phyloP scores from a whole-genome alignment of 2,797 vertebrate species.

The Argentina silus region DNA sequence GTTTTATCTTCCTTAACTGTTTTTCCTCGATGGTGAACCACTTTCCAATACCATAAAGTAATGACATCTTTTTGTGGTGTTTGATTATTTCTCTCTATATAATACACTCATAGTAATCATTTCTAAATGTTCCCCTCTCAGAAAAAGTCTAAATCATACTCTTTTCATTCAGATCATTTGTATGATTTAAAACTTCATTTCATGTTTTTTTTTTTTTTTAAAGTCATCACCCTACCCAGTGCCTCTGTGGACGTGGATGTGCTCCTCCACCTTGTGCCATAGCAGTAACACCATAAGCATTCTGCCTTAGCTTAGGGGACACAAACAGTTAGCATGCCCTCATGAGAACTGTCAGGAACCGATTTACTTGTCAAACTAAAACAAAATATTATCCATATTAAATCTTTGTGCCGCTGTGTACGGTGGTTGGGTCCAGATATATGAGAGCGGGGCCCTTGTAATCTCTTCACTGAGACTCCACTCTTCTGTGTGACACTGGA shows the following conservation, averaged over 20 bases:
- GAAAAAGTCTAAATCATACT: neutral
- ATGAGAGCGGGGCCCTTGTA: constrained; percentile 52
- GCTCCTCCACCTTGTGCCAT: too few relatives aligned
- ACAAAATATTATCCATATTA: constrained; percentile 52
- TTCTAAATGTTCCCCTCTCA: neutral
- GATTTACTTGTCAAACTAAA: constrained; percentile 53
- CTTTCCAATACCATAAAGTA: constrained; percentile 3
- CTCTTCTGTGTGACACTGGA: constrained; percentile 56
- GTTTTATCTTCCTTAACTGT: neutral
- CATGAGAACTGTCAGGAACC: constrained; percentile 44
- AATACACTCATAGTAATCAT: neutral
- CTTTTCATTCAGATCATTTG: too few relatives aligned
- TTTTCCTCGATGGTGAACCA: constrained; percentile 10
- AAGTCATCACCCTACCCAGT: too few relatives aligned
- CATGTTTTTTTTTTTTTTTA: neutral
- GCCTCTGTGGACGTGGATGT: too few relatives aligned
- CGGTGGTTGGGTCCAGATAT: constrained; percentile 26
- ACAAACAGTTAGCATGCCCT: constrained; percentile 38
- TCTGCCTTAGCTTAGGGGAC: neutral
- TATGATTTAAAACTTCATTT: neutral
- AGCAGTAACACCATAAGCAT: neutral
- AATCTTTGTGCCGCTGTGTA: constrained; percentile 42
- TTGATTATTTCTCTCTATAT: neutral
- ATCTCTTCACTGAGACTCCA: constrained; percentile 60
- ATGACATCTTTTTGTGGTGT: neutral